Conservation (phyloP, 53 echinoderm and acorn worm species). For the Paelopatides confundens region DNA sequence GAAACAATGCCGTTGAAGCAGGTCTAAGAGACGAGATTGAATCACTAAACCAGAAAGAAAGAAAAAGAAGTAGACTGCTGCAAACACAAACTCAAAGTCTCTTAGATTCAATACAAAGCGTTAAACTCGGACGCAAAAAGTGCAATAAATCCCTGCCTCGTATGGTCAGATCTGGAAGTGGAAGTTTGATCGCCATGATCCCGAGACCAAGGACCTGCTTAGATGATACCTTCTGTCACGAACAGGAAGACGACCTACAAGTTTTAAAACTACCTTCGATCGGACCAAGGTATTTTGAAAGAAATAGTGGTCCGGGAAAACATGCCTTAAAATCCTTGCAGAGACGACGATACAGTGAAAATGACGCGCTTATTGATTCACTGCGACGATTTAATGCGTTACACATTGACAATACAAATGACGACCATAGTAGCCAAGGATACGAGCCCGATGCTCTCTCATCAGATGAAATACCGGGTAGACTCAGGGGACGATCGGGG, state of each 20-base stretch:
- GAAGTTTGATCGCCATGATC: neutral
- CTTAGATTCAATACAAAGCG: conserved; percentile 26
- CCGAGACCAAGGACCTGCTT: conserved; percentile 14
- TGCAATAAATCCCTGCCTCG: conserved; percentile 7
- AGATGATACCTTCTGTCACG: neutral
- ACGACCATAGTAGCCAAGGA: neutral
- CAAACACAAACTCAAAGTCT: neutral
- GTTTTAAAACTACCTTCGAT: neutral
- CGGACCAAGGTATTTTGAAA: neutral
- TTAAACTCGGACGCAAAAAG: conserved; percentile 27
- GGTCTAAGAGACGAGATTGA: neutral
- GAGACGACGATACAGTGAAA: conserved; percentile 57
- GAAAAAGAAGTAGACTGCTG: neutral
- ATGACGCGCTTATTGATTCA: conserved; percentile 58
- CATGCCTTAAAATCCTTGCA: neutral
- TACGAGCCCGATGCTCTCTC: neutral
- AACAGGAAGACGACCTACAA: neutral
- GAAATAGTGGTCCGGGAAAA: neutral
- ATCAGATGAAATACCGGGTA: neutral
- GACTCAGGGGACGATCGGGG: neutral
- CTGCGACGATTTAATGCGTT: conserved; percentile 44
- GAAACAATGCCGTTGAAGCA: conserved; percentile 15
- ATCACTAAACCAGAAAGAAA: neutral
- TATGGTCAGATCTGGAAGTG: neutral
- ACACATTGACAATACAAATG: neutral